A percentile compares a stretch with the other conserved stretches of the same genome.
These are phyloP conservation scores for Neomonachus schauinslandi DNA, from an alignment of 2,113 vertebrate species.

Conservation along the genomic window DNA sequence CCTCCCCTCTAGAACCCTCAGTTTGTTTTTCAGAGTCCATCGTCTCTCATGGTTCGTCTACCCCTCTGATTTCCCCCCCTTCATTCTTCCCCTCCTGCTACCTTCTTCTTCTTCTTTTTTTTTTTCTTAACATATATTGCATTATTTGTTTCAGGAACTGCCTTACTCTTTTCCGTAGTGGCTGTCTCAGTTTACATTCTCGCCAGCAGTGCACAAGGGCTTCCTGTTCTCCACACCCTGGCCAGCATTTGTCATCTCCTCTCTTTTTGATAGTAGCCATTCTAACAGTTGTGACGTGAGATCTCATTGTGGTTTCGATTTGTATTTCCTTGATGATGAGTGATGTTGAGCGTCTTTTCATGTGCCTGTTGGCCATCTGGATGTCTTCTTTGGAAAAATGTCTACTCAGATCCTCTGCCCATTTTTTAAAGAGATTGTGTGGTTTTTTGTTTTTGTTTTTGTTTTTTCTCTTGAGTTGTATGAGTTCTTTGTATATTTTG, in stretches of 20 bases:
- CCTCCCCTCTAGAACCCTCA: too few relatives aligned
- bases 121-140: too few relatives aligned
- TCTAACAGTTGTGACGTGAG: not conserved
- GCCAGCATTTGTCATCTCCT: not conserved
- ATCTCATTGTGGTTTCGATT: not conserved
- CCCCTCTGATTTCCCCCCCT: too few relatives aligned
- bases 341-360: not conserved
- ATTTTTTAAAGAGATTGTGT: not conserved
- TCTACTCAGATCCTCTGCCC: not conserved
- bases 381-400: not conserved
- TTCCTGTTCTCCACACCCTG: not conserved
- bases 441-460: not conserved
- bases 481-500: not conserved
- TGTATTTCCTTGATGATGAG: not conserved
- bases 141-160: too few relatives aligned
- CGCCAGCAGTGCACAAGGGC: not conserved
- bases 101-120: too few relatives aligned
- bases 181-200: not conserved
- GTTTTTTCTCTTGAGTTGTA: not conserved
- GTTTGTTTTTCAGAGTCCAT: too few relatives aligned
- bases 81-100: too few relatives aligned
- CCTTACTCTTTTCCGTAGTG: too few relatives aligned
- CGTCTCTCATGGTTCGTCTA: too few relatives aligned
- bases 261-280: not conserved
- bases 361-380: not conserved